Evolutionary conservation across 2,797 vertebrate genomes (phyloP).

Genomic region (Hippopotamyrus pictus): DNA sequence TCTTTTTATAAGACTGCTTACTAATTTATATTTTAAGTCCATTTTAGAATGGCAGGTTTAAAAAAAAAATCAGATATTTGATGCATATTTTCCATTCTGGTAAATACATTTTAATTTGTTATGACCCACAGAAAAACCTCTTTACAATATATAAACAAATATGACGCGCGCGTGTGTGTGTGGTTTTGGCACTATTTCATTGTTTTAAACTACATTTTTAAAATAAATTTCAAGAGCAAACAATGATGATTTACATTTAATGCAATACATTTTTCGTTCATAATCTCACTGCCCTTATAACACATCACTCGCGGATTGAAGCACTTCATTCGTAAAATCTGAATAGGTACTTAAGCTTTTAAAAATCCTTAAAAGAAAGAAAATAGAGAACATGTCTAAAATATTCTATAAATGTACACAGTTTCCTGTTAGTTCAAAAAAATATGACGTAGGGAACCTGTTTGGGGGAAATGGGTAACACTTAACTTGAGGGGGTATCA

Average conservation of each 20-base stretch:
- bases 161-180: not conserved
- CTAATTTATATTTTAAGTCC: not conserved
- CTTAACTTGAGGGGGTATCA: not conserved
- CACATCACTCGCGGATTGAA: not conserved
- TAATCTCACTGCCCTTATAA: not conserved
- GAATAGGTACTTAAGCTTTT: not conserved
- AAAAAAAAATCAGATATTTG: not conserved
- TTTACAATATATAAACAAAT: not conserved
- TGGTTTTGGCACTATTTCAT: not conserved
- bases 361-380: not conserved
- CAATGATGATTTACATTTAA: not conserved
- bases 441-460: not conserved
- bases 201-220: not conserved
- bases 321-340: not conserved
- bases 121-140: not conserved
- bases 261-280: not conserved
- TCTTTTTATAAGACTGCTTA: not conserved
- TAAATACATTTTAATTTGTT: conserved; percentile 1
- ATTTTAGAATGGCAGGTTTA: not conserved
- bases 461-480: not conserved
- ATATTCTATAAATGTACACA: not conserved
- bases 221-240: not conserved
- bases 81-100: not conserved
- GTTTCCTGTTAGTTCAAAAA: not conserved
- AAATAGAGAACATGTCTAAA: not conserved